phyloP scores from a whole-genome alignment of 2,888 invertebrate species.

The Lasioglossum pauxillum region DNA sequence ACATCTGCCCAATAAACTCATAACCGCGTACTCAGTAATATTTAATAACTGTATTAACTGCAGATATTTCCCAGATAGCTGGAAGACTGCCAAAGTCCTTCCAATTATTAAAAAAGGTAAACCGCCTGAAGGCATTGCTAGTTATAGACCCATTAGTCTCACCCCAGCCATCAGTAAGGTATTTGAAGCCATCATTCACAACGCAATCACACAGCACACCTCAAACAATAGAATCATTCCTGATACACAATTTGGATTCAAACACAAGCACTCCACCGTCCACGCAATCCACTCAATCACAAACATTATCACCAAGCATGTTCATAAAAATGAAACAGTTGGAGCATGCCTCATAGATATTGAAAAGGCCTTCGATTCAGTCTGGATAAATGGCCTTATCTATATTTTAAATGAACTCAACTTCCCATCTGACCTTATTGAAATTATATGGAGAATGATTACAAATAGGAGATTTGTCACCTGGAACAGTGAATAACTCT shows the following conservation, averaged over 20 bases:
- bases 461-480: not conserved
- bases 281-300: not conserved
- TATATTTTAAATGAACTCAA: not conserved
- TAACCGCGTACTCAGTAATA: not conserved
- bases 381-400: not conserved
- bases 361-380: not conserved
- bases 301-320: not conserved
- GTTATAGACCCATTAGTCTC: not conserved
- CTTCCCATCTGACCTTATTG: not conserved
- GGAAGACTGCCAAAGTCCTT: too few relatives aligned
- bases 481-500: not conserved
- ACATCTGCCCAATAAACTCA: not conserved
- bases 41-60: too few relatives aligned
- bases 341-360: not conserved
- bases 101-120: too few relatives aligned
- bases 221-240: not conserved
- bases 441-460: not conserved
- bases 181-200: not conserved
- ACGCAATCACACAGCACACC: not conserved
- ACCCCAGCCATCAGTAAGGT: too few relatives aligned
- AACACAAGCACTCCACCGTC: not conserved
- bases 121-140: too few relatives aligned
- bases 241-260: not conserved
- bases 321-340: not conserved
- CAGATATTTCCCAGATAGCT: too few relatives aligned